Percentiles rank a stretch among this genome's conserved stretches.
phyloP scores from a whole-genome alignment of 2,113 vertebrate species.

The Picathartes gymnocephalus region DNA sequence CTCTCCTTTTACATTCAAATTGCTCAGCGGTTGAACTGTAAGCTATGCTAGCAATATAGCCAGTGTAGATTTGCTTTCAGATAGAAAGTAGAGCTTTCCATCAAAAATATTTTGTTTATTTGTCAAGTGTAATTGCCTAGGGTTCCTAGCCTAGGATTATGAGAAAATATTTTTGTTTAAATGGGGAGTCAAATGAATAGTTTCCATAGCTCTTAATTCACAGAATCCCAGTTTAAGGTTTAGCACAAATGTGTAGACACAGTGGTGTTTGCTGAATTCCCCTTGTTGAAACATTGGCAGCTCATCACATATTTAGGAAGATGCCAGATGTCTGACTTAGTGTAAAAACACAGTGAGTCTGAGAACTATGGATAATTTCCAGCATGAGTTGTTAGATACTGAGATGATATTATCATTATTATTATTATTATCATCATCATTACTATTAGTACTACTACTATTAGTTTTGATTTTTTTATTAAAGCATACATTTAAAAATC shows the following conservation, averaged over 20 bases:
- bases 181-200: not conserved
- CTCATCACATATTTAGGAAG: slow-evolving; percentile 9
- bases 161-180: slow-evolving; percentile 15
- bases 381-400: not conserved
- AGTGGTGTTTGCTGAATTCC: not conserved
- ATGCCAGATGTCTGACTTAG: slow-evolving; percentile 14
- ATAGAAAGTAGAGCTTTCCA: not conserved
- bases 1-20: not conserved
- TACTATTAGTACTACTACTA: too few relatives aligned
- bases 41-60: not conserved
- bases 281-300: slow-evolving; percentile 27
- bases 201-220: not conserved
- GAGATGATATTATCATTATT: not conserved
- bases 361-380: slow-evolving; percentile 40
- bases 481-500: slow-evolving; percentile 6
- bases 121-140: not conserved
- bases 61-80: not conserved
- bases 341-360: not conserved
- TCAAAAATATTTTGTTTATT: slow-evolving; percentile 15
- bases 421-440: not conserved
- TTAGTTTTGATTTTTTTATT: not conserved
- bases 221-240: not conserved
- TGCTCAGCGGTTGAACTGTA: not conserved
- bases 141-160: slow-evolving; percentile 1
- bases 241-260: not conserved